Evolutionary conservation across 1,140 invertebrate species (phyloP), one percentile per base, ranked within the genome.

Genomic region (Drosophila truncata): DNA sequence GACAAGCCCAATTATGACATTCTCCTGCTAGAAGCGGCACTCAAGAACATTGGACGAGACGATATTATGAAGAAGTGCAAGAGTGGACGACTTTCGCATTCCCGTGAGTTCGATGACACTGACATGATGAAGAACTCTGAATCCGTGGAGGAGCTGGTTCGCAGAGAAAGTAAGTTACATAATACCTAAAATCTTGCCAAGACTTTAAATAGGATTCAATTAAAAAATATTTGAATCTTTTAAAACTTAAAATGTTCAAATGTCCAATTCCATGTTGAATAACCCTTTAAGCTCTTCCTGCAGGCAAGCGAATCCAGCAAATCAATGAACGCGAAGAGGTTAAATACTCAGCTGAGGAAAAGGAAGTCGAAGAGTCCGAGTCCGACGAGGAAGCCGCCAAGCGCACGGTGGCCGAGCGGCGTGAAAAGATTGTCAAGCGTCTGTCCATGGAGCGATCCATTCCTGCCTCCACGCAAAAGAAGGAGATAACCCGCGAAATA

Each of bases 41-140:
- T 99, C 14, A 96, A 96, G 84, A 96, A 96, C 80, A 99, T 99
- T 61, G 96, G 96, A 52, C 95, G 98, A 59, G 97, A 98, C 80
- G 98, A 99, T 91, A 98, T 99, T 46, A 97, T 99, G 73, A 96
- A 97, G 74, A 98, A 98, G 93, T 97, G 97, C 93, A 97, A 94
- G 96, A 80, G 91, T 69, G 91, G 91, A 3, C 55, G 91, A 54
- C 75, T 92, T 10, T 88, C 91, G 31, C 81, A 91, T 78, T 87
- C 92, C 18, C 91, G 81, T 13, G 92, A 92, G 52, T 95, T 94
- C 79, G 95, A 96, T 92, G 96, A 96, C 84, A 94, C 95, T 81
- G 96, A 96, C 87, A 94, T 96, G 16, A 95, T 96, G 93, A 96
- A 96, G 93, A 95, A 95, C 80, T 95, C 95, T 0, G 95, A 96